A percentile compares a stretch with the other conserved stretches of the same genome.
These are phyloP conservation scores for Salvelinus namaycush DNA, from an alignment of 2,113 vertebrate species.

Conservation along the genomic window DNA sequence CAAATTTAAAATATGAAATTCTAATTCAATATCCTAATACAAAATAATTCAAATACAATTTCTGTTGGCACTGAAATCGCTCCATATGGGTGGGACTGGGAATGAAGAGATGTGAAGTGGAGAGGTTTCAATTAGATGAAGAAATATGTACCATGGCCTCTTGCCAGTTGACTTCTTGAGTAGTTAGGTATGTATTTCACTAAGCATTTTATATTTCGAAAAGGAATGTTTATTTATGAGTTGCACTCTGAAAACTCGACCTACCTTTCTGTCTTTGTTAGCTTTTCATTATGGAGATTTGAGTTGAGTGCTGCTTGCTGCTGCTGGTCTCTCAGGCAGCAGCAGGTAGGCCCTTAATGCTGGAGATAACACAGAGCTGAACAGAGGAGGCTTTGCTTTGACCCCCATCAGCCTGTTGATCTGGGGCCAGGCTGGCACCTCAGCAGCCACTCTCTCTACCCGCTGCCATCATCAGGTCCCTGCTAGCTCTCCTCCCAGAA, in stretches of 20 bases:
- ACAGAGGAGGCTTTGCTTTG: constrained; percentile 17
- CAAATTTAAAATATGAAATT: no score
- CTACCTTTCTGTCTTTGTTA: neutral
- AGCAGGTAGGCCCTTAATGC: constrained; percentile 3
- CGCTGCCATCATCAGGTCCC: constrained; percentile 15
- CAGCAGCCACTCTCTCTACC: neutral
- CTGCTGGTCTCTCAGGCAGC: constrained; percentile 15
- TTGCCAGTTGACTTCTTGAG: neutral
- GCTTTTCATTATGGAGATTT: neutral
- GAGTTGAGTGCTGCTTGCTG: neutral
- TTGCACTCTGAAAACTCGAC: neutral
- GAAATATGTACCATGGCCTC: neutral
- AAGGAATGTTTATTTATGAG: neutral
- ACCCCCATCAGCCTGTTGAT: neutral
- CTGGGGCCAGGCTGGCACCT: neutral
- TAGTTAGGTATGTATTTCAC: neutral
- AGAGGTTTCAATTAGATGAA: neutral
- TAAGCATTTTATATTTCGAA: neutral
- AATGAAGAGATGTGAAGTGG: neutral
- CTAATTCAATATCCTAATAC: no score
- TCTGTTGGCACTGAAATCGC: no score
- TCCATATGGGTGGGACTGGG: no score
- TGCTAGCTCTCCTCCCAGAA: constrained; percentile 28
- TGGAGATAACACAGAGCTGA: constrained; percentile 11
- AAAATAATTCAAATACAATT: no score